phyloP scores from a whole-genome alignment of 2,797 vertebrate species.

The Bradypodion ventrale region DNA sequence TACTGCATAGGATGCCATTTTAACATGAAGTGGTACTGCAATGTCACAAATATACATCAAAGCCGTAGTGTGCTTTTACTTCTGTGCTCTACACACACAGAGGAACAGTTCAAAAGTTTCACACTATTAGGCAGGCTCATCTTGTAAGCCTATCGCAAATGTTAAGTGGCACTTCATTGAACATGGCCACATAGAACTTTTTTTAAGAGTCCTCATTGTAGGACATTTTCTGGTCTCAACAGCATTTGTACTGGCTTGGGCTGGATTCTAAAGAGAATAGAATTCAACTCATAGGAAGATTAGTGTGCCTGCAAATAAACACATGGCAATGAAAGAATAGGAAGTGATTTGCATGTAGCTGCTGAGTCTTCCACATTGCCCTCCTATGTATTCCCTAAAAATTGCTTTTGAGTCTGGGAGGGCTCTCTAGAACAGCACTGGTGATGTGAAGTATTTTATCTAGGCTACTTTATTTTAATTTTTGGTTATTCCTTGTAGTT shows the following conservation, averaged over 20 bases:
- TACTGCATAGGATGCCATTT: background rate
- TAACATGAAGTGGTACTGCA: background rate
- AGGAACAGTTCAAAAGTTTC: background rate
- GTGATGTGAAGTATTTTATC: background rate
- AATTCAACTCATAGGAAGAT: background rate
- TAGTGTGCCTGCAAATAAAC: background rate
- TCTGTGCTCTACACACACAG: background rate
- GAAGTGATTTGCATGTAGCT: background rate
- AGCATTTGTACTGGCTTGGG: background rate
- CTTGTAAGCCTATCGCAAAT: background rate
- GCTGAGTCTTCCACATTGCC: no score
- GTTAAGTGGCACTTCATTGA: background rate
- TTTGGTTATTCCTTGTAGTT: no score
- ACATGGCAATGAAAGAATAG: background rate
- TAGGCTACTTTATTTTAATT: no score
- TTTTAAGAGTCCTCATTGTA: no score
- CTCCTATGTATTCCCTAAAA: background rate
- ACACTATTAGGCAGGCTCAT: background rate
- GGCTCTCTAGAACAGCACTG: background rate
- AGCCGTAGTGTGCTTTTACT: background rate
- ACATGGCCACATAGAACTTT: background rate
- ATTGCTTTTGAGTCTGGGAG: background rate
- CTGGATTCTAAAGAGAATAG: background rate
- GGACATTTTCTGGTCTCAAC: background rate
- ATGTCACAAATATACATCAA: background rate